Evolutionary conservation across 2,888 invertebrate species (phyloP), one percentile per base, ranked within the genome.

Genomic region (Nemapogon koenigi): DNA sequence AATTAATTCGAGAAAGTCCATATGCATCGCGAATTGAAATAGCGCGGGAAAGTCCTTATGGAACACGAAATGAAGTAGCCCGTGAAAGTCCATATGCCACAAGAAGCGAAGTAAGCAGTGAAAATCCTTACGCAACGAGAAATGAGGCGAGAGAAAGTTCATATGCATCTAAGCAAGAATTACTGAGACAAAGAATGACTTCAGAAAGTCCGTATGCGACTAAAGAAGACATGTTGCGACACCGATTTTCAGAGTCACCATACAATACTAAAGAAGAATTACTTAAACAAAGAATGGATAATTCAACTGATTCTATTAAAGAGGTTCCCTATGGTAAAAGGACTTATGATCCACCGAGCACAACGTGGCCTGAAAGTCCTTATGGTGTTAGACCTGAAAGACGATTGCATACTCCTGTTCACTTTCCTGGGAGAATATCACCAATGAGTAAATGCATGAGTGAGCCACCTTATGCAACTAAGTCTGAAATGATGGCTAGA

Each of bases 201-300:
- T 49, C 65, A 13, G 78, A 79, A 46, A 75, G 66, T 44, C 67
- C 76, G 3, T 81, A 80, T 46, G 53, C 70, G 1, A 76, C 76
- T 40, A 81, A 80, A 53, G 80, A 81, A 52, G 79, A 81, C 46
- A 75, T 81, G 78, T 53, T 80, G 37, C 59, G 78, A 35, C 78
- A 79, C 39, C 62, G 80, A 49, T 78, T 75, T 48, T 75, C 75
- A 3, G 80, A 81, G 50, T 80, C 75, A 8, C 80, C 79, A 3
- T 81, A 80, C 43, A 73, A 64, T 44, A 76, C 78, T 10, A 79
- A 76, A 48, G 79, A 79, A 43, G 80, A 80, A 36, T 62, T 76
- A 61, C 43, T 75, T 3, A 79, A 72, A 46, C 75, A 76, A 45
- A 66, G 75, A 61, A 55, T 72, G 49, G 75, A 75, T 36, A 47